Conservation (phyloP, 2,113 vertebrate genomes). For the Tenrec ecaudatus region DNA sequence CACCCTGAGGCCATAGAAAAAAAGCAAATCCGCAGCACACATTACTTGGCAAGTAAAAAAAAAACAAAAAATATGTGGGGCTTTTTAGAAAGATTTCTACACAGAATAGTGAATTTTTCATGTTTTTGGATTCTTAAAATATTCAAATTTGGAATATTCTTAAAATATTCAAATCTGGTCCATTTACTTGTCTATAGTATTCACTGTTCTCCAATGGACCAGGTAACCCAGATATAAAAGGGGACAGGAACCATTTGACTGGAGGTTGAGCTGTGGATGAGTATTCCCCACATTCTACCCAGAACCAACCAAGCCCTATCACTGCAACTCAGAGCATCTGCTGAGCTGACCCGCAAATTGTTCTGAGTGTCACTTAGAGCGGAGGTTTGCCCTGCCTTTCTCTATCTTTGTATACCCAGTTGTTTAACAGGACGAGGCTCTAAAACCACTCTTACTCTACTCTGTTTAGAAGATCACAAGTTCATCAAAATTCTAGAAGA, state of each 20-base stretch:
- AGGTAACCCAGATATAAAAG: background rate
- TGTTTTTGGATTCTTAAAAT: background rate
- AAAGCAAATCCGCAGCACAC: background rate
- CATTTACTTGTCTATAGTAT: background rate
- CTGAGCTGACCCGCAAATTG: conserved; percentile 34
- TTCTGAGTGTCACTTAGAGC: background rate
- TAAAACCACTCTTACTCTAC: conserved; percentile 3
- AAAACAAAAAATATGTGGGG: background rate
- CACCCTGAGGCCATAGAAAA: background rate
- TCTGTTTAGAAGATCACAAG: background rate
- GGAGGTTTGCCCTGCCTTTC: background rate
- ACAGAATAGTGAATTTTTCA: background rate
- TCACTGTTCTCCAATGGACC: background rate
- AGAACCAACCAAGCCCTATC: background rate
- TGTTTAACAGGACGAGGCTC: background rate
- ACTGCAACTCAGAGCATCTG: background rate
- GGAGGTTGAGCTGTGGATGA: background rate
- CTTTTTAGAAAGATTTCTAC: background rate
- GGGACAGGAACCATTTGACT: background rate
- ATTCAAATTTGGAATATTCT: background rate
- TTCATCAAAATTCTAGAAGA: conserved; percentile 21
- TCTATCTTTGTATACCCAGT: background rate
- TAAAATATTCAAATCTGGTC: background rate
- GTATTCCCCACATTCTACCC: background rate
- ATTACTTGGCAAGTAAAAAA: background rate